These are phyloP conservation scores for Pyrgus malvae DNA, from an alignment of 2,888 invertebrate genomes.

Conservation along the genomic window DNA sequence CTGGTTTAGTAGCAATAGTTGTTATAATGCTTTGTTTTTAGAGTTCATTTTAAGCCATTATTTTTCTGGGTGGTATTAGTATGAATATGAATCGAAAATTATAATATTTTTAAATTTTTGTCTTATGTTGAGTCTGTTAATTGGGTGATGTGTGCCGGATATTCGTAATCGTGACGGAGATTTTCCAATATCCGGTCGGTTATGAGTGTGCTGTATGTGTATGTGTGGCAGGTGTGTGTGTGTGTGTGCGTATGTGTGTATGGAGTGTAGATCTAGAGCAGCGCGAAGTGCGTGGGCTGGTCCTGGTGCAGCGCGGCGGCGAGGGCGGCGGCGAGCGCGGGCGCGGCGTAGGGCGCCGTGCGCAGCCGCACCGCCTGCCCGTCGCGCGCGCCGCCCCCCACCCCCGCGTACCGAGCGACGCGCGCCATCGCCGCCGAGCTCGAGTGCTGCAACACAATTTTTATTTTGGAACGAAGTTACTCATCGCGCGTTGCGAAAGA, in stretches of 20 bases:
- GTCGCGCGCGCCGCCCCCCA: constrained; percentile 31
- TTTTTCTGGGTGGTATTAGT: no score
- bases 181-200: no score
- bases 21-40: no score
- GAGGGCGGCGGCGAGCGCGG: constrained; percentile 56
- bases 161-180: no score
- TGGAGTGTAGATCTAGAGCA: constrained; percentile 42
- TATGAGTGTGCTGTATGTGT: background rate
- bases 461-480: no score
- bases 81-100: no score
- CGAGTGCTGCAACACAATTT: constrained; percentile 43
- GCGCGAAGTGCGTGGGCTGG: constrained; percentile 48
- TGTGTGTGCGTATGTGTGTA: background rate
- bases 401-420: constrained; percentile 68
- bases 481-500: no score
- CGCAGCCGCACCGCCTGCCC: constrained; percentile 48
- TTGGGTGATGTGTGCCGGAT: no score
- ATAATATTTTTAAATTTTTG: no score
- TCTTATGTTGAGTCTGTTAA: no score
- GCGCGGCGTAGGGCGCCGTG: constrained; percentile 44
- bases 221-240: background rate
- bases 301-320: constrained; percentile 53
- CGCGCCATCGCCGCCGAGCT: constrained; percentile 66
- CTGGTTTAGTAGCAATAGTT: no score
- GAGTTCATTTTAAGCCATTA: no score